Conservation (phyloP, 2,797 vertebrate species). For the Arrhamphus sclerolepis region DNA sequence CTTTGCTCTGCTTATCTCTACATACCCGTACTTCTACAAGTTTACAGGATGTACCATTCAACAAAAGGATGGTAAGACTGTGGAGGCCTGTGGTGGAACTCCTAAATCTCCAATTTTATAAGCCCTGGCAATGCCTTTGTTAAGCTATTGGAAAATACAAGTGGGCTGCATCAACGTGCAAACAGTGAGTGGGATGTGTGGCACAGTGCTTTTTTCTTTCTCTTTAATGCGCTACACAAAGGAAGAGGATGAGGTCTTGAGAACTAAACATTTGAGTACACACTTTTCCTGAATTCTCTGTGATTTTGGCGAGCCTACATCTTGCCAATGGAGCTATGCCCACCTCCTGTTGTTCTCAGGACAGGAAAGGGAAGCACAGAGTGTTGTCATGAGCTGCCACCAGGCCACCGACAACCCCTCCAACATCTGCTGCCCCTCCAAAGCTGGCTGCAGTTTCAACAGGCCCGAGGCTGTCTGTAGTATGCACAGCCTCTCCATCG, state of each 20-base stretch:
- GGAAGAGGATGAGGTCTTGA: constrained; percentile 62
- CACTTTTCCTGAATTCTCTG: constrained; percentile 51
- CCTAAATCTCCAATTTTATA: constrained; percentile 52
- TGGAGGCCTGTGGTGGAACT: constrained; percentile 37
- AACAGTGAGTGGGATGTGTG: constrained; percentile 63
- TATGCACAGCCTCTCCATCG: constrained; percentile 43
- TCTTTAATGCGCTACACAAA: constrained; percentile 75
- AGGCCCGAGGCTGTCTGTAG: constrained; percentile 58
- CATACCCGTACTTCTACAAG: constrained; percentile 25
- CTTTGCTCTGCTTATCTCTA: constrained; percentile 32
- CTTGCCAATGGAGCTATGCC: constrained; percentile 55
- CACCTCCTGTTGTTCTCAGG: constrained; percentile 63
- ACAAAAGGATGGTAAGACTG: constrained; percentile 31
- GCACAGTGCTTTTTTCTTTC: constrained; percentile 62
- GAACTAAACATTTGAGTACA: constrained; percentile 52
- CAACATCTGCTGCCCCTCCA: constrained; percentile 73
- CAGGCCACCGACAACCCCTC: constrained; percentile 53
- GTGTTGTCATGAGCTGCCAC: constrained; percentile 53
- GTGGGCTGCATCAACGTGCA: constrained; percentile 74
- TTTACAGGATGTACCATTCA: constrained; percentile 33
- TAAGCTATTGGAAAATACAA: constrained; percentile 82
- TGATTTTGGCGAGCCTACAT: constrained; percentile 52
- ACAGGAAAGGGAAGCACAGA: constrained; percentile 57
- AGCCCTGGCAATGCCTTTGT: constrained; percentile 78
- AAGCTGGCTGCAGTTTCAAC: constrained; percentile 72